Base-by-base conservation (phyloP, 2,888 invertebrate genomes). In the Girardia tigrina region DNA sequence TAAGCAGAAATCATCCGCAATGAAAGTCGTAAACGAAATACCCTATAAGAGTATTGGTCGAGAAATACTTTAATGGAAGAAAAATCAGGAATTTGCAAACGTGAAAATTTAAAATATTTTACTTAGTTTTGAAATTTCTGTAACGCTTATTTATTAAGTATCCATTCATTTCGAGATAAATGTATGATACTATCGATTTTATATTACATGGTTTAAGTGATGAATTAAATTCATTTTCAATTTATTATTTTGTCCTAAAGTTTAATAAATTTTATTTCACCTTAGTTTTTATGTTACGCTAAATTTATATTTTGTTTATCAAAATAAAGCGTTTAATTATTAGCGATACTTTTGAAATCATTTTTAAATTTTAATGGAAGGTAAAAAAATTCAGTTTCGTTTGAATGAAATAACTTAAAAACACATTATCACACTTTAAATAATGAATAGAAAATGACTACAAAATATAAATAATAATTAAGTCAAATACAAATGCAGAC, bases 251-350 rank as follows among this genome's bases (percentile, higher is more conserved):
- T 56, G 56, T 56, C 56, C 56, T 56, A 56, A 56, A 56, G 56
- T 56, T 56, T 56, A 56, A 56, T 56, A 56, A 56, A 56, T 56
- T 56, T 56, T 56, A 56, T 56, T 56, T 56, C 56, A 56, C 56
- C n/a, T 56, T 56, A 12, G 56, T n/a, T 56, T 56, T 56, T n/a
- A n/a, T n/a, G n/a, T n/a, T n/a, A n/a, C n/a, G n/a, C n/a, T n/a
- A n/a, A n/a, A n/a, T n/a, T n/a, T n/a, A n/a, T n/a, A n/a, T n/a
- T n/a, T n/a, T n/a, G n/a, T n/a, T n/a, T n/a, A n/a, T n/a, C n/a
- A n/a, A n/a, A n/a, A n/a, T n/a, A n/a, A n/a, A n/a, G n/a, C n/a
- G n/a, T n/a, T n/a, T n/a, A n/a, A n/a, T n/a, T n/a, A n/a, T n/a
- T n/a, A n/a, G n/a, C n/a, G n/a, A n/a, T n/a, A n/a, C n/a, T n/a